Percentiles rank a stretch among this genome's conserved stretches.
phyloP scores from a whole-genome alignment of 2,888 invertebrate genomes.

The Cheilosia pagana region DNA sequence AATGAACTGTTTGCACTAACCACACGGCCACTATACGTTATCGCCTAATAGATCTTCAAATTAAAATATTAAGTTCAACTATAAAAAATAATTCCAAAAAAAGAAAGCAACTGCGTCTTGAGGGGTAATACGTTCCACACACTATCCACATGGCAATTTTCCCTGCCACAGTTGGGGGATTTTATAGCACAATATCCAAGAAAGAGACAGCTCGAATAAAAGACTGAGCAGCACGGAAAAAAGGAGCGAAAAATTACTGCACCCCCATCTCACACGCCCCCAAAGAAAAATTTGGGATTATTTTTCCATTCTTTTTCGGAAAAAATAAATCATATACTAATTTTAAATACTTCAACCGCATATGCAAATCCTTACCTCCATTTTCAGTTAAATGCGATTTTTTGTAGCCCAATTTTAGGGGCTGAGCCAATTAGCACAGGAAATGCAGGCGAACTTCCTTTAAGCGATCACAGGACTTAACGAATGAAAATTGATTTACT shows the following conservation, averaged over 20 bases:
- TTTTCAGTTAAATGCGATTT: conserved; percentile 16
- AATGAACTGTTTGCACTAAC: conserved; percentile 32
- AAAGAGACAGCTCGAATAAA: conserved; percentile 49
- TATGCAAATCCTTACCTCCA: conserved; percentile 35
- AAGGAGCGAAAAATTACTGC: conserved; percentile 62
- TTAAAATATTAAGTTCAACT: conserved; percentile 66
- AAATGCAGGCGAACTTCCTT: conserved; percentile 39
- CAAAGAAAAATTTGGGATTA: conserved; percentile 37
- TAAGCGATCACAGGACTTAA: neutral
- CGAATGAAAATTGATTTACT: conserved; percentile 1
- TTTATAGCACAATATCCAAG: conserved; percentile 53
- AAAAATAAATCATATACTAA: conserved; percentile 9
- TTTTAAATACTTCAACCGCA: neutral
- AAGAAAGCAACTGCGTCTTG: conserved; percentile 44
- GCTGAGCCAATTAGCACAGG: conserved; percentile 13
- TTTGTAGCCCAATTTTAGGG: neutral
- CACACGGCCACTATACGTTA: conserved; percentile 59
- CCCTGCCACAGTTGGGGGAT: conserved; percentile 13
- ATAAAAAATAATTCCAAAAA: conserved; percentile 29
- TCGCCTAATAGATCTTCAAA: conserved; percentile 65
- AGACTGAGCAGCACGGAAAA: conserved; percentile 25
- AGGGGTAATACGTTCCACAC: conserved; percentile 63
- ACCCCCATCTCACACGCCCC: conserved; percentile 55
- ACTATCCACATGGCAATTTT: conserved; percentile 48
- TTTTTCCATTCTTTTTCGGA: conserved; percentile 29